Base-by-base conservation (phyloP, 2,113 vertebrate species). In the Pimephales promelas region DNA sequence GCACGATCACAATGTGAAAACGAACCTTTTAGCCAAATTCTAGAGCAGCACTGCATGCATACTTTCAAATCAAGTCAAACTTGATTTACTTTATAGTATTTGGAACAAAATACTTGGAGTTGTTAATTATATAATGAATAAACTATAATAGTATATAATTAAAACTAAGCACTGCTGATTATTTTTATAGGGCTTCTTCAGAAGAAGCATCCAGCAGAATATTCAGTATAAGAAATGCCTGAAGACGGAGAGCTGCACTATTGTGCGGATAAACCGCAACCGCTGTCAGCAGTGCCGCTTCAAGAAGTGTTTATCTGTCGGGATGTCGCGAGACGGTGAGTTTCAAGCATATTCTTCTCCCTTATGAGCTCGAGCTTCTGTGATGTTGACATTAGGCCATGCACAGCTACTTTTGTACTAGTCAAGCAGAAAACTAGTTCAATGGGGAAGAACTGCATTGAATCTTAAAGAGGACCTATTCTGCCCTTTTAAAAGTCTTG, bases 191-290 rank as follows among this genome's bases (percentile, higher is more conserved):
- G 98, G 97, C 2, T 99, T 99, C 92, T 99, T 99, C 90, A 94
- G 98, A 88, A 95, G 98, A 86, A 99, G 98, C 92, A 99, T 99
- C 91, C 98, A 99, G 91, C 98, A 99, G 92, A 99, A 99, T 89
- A 99, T 99, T 88, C 97, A 99, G 83, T 99, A 99, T 86, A 99
- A 99, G 92, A 99, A 99, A 93, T 99, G 98, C 94, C 95, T 99
- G 85, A 99, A 99, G 94, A 97, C 95, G 86, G 97, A 99, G 86
- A 99, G 94, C 94, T 99, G 98, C 90, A 97, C 96, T 89, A 95
- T 99, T 91, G 96, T 99, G 95, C 95, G 98, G 88, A 97, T 99
- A 93, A 99, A 99, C 87, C 94, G 98, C 84, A 99, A 99, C 92
- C 95, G 97, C 85, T 99, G 98, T 90, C 98, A 99, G 93, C 97